Conservation (phyloP, 1,140 invertebrate species). For the Thaumatotibia leucotreta region DNA sequence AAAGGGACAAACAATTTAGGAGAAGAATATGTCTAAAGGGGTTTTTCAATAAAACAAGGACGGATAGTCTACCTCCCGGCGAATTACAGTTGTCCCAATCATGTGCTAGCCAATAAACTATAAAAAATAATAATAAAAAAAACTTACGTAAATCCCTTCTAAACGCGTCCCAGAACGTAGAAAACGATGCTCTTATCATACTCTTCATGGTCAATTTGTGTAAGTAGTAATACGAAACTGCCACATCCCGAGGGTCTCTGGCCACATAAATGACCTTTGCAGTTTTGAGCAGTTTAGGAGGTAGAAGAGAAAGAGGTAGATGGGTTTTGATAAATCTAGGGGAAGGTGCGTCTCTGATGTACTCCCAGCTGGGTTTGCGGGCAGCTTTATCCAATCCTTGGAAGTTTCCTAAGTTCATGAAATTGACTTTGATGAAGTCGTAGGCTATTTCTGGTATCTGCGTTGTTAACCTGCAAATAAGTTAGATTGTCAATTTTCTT, state of each 20-base stretch:
- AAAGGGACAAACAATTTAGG: too few relatives aligned
- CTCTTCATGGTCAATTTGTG: conserved; percentile 83
- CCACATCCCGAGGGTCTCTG: conserved; percentile 91
- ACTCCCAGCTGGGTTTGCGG: conserved; percentile 44
- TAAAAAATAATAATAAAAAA: background rate
- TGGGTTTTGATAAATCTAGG: conserved; percentile 67
- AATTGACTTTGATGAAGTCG: conserved; percentile 55
- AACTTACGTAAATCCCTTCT: conserved; percentile 82
- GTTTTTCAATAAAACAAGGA: too few relatives aligned
- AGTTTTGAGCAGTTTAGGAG: conserved; percentile 48
- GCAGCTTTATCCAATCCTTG: conserved; percentile 48
- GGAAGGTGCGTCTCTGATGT: conserved; percentile 45
- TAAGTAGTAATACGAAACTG: conserved; percentile 89
- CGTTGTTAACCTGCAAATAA: conserved; percentile 41
- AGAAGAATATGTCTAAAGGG: too few relatives aligned
- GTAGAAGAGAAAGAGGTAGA: conserved; percentile 57
- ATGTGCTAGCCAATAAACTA: too few relatives aligned
- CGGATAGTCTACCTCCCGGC: too few relatives aligned
- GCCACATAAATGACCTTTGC: conserved; percentile 84
- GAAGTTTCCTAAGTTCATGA: conserved; percentile 55
- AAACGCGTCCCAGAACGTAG: conserved; percentile 86
- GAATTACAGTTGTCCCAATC: too few relatives aligned
- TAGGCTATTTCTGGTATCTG: conserved; percentile 53
- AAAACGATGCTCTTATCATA: conserved; percentile 82
- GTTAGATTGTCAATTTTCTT: too few relatives aligned